These are phyloP conservation scores for Catocala nupta DNA, from an alignment of 2,888 invertebrate species.

Conservation along the genomic window DNA sequence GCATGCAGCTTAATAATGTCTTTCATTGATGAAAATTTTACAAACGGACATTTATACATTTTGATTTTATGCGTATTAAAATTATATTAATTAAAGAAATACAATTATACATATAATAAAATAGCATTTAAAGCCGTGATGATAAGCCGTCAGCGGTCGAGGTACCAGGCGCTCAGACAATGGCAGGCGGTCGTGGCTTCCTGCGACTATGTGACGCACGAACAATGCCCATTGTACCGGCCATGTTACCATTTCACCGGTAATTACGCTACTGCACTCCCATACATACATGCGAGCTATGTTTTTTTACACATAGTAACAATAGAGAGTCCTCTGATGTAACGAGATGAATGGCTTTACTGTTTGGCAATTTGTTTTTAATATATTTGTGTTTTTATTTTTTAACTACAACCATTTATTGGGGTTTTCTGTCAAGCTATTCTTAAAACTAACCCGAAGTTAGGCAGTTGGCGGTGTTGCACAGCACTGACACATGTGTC, in stretches of 20 bases:
- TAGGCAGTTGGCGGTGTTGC: no score
- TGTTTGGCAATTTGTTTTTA: conserved; percentile 4
- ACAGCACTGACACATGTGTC: no score
- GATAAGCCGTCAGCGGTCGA: conserved; percentile 28
- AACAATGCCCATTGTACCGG: conserved; percentile 78
- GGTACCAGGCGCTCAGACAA: conserved; percentile 71
- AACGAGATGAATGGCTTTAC: conserved; percentile 15
- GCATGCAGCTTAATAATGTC: no score
- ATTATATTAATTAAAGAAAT: conserved; percentile 19
- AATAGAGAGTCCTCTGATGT: conserved; percentile 36
- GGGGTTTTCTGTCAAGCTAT: no score
- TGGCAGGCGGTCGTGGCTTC: conserved; percentile 63
- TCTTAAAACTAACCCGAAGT: no score
- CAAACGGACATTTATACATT: not conserved
- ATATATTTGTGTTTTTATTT: not conserved
- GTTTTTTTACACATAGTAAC: conserved; percentile 24
- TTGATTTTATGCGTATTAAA: not conserved
- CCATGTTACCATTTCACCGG: conserved; percentile 77
- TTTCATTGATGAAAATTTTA: no score
- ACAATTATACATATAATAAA: not conserved
- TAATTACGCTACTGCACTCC: conserved; percentile 61
- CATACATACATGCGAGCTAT: conserved; percentile 30
- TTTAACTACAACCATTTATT: no score
- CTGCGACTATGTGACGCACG: conserved; percentile 56
- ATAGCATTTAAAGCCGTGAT: conserved; percentile 3